Conservation (phyloP, 2,888 invertebrate genomes). For the Ommatoiulus sabulosus region DNA sequence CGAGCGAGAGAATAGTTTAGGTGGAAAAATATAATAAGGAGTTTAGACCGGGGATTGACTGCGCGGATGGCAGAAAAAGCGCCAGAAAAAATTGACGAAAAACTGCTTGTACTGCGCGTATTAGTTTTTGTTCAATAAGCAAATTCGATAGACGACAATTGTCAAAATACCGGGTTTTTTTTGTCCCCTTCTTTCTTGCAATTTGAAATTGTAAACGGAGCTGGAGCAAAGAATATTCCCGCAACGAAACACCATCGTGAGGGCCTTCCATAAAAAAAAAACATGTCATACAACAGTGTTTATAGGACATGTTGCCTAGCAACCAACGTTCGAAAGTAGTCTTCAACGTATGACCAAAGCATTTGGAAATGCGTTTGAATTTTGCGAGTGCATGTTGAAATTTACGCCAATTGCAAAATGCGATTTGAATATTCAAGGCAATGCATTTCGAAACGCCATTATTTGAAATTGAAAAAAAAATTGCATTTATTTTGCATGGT, state of each 20-base stretch:
- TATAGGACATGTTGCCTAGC: no score
- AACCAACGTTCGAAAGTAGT: no score
- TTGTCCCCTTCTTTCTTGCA: not conserved
- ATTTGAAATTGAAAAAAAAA: no score
- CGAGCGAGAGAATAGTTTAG: not conserved
- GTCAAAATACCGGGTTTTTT: not conserved
- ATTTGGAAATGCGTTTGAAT: no score
- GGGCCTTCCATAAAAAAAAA: no score
- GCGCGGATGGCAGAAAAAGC: not conserved
- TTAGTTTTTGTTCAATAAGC: conserved; percentile 40
- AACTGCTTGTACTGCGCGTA: not conserved
- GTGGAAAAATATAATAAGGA: conserved; percentile 8
- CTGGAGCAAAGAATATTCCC: not conserved
- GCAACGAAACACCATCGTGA: not conserved
- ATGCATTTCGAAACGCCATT: no score
- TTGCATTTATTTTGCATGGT: no score
- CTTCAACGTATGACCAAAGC: no score
- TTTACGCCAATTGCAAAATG: no score
- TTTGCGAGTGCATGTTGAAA: no score
- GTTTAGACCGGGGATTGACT: not conserved
- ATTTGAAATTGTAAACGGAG: not conserved
- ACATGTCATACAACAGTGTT: no score
- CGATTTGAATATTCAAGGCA: no score
- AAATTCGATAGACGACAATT: not conserved
- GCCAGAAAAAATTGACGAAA: not conserved